Evolutionary conservation across 2,888 invertebrate species (phyloP).

Genomic region (Lasius fuliginosus): DNA sequence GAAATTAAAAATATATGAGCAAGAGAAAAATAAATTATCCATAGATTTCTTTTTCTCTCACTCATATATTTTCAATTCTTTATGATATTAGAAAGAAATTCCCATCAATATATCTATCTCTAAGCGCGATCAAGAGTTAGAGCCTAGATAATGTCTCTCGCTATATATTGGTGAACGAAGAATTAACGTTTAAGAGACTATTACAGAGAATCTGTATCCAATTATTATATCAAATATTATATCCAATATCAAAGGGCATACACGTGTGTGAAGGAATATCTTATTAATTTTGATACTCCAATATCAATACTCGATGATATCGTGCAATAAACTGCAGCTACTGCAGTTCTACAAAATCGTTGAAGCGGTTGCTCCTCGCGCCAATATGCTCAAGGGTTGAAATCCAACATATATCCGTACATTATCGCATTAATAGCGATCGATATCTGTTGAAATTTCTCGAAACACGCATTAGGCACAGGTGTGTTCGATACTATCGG

Average conservation of each 20-base stretch:
- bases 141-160: neutral
- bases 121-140: neutral
- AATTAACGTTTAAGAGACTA: neutral
- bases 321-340: neutral
- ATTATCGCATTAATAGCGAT: neutral
- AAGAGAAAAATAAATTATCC: too few relatives aligned
- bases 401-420: neutral
- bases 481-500: conserved; percentile 38
- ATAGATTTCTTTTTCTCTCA: neutral
- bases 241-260: conserved; percentile 24
- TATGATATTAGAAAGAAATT: neutral
- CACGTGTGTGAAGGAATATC: conserved; percentile 30
- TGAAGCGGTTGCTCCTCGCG: neutral
- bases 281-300: conserved; percentile 11
- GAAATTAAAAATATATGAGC: too few relatives aligned
- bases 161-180: neutral
- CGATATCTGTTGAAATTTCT: conserved; percentile 22
- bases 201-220: neutral
- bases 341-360: neutral
- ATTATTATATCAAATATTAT: neutral
- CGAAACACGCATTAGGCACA: conserved; percentile 23
- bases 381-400: neutral
- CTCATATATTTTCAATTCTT: neutral
- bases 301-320: conserved; percentile 9
- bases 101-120: neutral